Evolutionary conservation across 1,140 invertebrate species (phyloP).

Genomic region (Procambarus clarkii): DNA sequence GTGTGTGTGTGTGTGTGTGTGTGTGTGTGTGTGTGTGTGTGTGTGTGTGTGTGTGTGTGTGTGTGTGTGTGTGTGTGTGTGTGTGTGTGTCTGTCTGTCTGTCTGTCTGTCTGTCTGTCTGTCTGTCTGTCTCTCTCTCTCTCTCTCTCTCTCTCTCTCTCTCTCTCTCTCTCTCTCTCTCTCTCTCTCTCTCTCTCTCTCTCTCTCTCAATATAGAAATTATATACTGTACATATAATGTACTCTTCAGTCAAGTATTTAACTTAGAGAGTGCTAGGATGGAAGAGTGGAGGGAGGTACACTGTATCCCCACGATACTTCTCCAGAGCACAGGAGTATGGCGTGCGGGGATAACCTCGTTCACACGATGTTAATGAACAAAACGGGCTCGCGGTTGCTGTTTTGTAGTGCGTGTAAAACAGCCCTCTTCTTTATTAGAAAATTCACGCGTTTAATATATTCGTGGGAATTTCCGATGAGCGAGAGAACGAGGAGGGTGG

Average conservation of each 20-base stretch:
- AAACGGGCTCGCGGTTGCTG: not conserved
- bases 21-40: not conserved
- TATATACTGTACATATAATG: too few relatives aligned
- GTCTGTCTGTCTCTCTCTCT: not conserved
- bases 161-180: too few relatives aligned
- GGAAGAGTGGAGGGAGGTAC: too few relatives aligned
- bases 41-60: conserved; percentile 3
- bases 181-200: too few relatives aligned
- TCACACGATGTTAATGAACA: not conserved
- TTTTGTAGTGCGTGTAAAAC: not conserved
- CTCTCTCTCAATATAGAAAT: too few relatives aligned
- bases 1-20: conserved; percentile 3
- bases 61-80: conserved; percentile 3
- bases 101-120: not conserved
- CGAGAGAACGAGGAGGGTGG: too few relatives aligned
- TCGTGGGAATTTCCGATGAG: not conserved
- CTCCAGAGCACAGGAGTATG: not conserved
- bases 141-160: too few relatives aligned
- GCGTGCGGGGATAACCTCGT: not conserved
- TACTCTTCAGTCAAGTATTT: too few relatives aligned
- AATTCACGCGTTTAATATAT: not conserved
- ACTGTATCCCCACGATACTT: not conserved
- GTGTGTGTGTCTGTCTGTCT: not conserved
- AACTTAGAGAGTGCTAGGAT: too few relatives aligned
- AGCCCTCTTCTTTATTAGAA: not conserved